Evolutionary conservation across 2,888 invertebrate species (phyloP).

Genomic region (Creontiades dilutus): DNA sequence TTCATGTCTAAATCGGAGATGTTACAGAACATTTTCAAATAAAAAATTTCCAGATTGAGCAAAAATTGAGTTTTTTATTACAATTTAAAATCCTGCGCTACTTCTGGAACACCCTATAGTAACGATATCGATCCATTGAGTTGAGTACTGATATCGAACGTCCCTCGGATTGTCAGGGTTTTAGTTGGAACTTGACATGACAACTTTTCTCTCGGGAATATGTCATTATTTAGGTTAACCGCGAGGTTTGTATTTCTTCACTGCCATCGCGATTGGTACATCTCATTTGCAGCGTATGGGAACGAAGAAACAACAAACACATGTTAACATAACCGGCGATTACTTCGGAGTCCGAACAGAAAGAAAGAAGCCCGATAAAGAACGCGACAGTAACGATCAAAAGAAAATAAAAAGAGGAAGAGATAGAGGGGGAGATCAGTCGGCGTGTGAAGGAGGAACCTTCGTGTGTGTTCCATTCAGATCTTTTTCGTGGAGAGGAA

Average conservation of each 20-base stretch:
- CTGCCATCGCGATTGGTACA: background rate
- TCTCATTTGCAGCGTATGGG: background rate
- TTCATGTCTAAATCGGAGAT: no score
- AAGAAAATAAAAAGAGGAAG: background rate
- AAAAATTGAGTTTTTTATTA: no score
- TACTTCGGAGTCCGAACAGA: background rate
- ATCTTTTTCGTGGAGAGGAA: constrained; percentile 56
- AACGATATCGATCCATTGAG: no score
- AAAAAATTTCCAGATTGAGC: no score
- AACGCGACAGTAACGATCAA: background rate
- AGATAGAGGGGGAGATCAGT: background rate
- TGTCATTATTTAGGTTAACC: background rate
- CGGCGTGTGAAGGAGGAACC: constrained; percentile 23
- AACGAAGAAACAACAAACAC: background rate
- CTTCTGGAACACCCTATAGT: no score
- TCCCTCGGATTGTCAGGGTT: no score
- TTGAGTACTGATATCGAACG: no score
- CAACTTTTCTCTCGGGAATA: background rate
- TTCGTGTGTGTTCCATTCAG: constrained; percentile 65
- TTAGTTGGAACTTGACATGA: background rate
- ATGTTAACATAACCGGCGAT: background rate
- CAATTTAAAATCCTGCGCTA: no score
- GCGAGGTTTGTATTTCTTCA: no score
- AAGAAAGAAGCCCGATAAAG: background rate
- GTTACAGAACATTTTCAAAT: no score